Evolutionary conservation across 2,888 invertebrate genomes (phyloP), one percentile per base, ranked within the genome.

Genomic region (Mellilla xanthometata): DNA sequence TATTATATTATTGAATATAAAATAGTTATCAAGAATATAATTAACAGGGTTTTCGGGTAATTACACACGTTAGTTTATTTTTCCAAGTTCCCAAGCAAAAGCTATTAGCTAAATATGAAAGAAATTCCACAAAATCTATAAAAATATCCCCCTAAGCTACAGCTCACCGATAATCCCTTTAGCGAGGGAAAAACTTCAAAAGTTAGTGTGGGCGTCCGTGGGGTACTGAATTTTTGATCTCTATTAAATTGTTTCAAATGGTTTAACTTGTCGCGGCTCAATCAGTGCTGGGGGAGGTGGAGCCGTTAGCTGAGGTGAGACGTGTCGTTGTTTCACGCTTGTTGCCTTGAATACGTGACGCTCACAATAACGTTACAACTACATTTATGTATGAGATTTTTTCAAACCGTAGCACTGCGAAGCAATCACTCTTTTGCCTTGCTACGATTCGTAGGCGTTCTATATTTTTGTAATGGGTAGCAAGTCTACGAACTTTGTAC

Each of bases 201-300:
- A 88, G 89, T 89, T 89, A 85, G 88, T 86, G 83, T 83, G 84
- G 82, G 85, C 74, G 74, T 62, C 46, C 60, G 76, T 78, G 77
- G 84, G 87, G 83, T 72, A 63, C 73, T 72, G 77, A 84, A 87
- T 89, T 88, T 88, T 89, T 89, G 89, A 89, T 89, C 89, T 89
- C 87, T 89, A 89, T 89, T 89, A 89, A 89, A 89, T 89, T 89
- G 89, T 89, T 89, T 89, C 89, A 89, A 89, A 89, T 89, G 79
- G 89, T 89, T 89, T 88, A 89, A 89, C 89, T 89, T 89, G 89
- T 88, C 89, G 89, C 89, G 83, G 84, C 85, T 87, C 88, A 88
- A 89, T 88, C 88, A 88, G 85, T 75, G 83, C 74, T 54, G 45
- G 60, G 70, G 68, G 67, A 62, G 55, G 43, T 45, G 53, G 27